These are phyloP conservation scores for Diadegma fenestrale DNA, from an alignment of 2,888 invertebrate species.

Conservation along the genomic window DNA sequence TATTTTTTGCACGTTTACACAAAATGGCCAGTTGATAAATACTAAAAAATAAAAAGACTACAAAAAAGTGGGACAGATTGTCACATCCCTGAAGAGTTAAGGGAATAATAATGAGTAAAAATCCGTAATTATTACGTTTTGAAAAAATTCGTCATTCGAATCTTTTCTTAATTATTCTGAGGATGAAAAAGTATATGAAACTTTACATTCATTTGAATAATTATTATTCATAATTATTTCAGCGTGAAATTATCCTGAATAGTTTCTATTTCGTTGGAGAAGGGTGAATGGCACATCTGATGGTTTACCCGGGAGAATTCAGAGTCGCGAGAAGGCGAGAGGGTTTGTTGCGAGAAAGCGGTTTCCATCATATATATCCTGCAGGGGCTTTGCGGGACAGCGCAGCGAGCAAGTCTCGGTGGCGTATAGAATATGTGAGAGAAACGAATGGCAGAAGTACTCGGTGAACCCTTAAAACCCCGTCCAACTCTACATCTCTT, in stretches of 20 bases:
- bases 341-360: background rate
- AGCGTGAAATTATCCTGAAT: background rate
- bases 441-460: slow-evolving; percentile 46
- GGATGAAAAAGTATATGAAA: background rate
- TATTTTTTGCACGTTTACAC: no score
- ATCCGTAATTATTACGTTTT: background rate
- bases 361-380: slow-evolving; percentile 16
- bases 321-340: slow-evolving; percentile 6
- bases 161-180: background rate
- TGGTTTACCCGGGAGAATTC: slow-evolving; percentile 29
- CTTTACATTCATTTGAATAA: background rate
- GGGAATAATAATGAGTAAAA: background rate
- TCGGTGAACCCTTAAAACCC: slow-evolving; percentile 48
- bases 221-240: slow-evolving; percentile 17
- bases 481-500: slow-evolving; percentile 34
- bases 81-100: no score
- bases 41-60: no score
- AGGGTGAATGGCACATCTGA: background rate
- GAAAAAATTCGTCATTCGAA: background rate
- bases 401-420: background rate
- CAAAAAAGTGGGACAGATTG: no score
- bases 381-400: slow-evolving; percentile 9
- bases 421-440: slow-evolving; percentile 32
- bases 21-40: no score
- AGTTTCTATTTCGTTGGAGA: slow-evolving; percentile 1